Conservation (phyloP, 2,797 vertebrate species). For the Sebastes nivosus region DNA sequence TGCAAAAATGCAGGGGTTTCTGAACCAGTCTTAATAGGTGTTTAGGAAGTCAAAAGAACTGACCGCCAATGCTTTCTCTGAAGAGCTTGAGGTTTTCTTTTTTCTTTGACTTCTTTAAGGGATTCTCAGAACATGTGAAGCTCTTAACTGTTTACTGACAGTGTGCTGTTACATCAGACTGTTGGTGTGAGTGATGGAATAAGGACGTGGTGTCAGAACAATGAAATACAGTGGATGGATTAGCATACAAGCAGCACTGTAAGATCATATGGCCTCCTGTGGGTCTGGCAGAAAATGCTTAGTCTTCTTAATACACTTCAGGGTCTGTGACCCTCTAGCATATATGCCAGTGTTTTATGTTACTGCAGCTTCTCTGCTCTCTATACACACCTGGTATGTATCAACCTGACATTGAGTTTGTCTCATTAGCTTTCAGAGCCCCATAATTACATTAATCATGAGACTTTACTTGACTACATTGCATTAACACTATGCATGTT, state of each 20-base stretch:
- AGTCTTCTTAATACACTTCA: constrained; percentile 11
- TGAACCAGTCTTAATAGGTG: background rate
- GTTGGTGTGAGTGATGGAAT: constrained; percentile 61
- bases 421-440: background rate
- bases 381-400: background rate
- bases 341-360: background rate
- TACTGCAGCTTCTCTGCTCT: background rate
- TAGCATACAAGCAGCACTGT: constrained; percentile 28
- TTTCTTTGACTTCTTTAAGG: background rate
- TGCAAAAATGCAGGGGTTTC: background rate
- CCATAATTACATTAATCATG: background rate
- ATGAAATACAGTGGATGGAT: constrained; percentile 49
- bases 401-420: background rate
- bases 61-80: background rate
- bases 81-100: background rate
- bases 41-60: background rate
- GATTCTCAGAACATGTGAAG: too few relatives aligned
- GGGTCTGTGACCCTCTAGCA: constrained; percentile 1
- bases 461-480: background rate
- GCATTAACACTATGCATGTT: background rate
- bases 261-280: constrained; percentile 32
- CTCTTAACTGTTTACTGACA: constrained; percentile 23
- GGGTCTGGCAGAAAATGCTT: constrained; percentile 9
- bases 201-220: constrained; percentile 62
- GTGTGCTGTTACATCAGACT: constrained; percentile 37